Percentiles rank a stretch among this genome's conserved stretches.
These are phyloP conservation scores for Drosophila kurseongensis DNA, from an alignment of 1,140 invertebrate genomes.

Conservation along the genomic window DNA sequence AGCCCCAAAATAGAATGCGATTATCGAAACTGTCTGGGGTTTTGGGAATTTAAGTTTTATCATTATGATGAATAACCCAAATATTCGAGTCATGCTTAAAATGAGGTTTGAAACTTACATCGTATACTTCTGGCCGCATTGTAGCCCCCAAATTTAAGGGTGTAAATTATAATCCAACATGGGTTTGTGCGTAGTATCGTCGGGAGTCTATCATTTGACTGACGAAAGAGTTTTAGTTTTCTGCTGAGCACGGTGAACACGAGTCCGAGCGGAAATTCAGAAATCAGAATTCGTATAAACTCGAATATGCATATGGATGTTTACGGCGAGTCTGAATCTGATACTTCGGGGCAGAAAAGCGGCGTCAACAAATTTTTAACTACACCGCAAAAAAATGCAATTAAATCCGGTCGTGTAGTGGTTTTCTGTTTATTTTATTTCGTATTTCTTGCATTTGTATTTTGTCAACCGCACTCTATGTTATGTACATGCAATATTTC, in stretches of 20 bases:
- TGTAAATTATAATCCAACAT: conserved; percentile 84
- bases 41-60: conserved; percentile 20
- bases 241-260: conserved; percentile 22
- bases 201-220: conserved; percentile 42
- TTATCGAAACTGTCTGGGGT: conserved; percentile 3
- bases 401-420: conserved; percentile 17
- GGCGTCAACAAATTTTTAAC: conserved; percentile 56
- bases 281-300: conserved; percentile 46
- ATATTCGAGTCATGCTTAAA: conserved; percentile 5
- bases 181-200: conserved; percentile 73
- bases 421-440: conserved; percentile 15
- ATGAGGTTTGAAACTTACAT: conserved; percentile 63
- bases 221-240: conserved; percentile 32
- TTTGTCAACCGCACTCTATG: conserved; percentile 37
- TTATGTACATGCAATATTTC: conserved; percentile 17
- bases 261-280: conserved; percentile 64
- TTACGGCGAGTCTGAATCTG: conserved; percentile 23
- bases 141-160: conserved; percentile 84
- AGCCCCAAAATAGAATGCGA: background rate
- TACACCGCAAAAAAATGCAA: conserved; percentile 69
- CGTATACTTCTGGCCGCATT: conserved; percentile 84
- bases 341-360: conserved; percentile 32
- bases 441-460: conserved; percentile 35
- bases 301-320: conserved; percentile 1
- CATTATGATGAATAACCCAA: background rate